phyloP scores from a whole-genome alignment of 2,797 vertebrate species.

The Carcharodon carcharias region DNA sequence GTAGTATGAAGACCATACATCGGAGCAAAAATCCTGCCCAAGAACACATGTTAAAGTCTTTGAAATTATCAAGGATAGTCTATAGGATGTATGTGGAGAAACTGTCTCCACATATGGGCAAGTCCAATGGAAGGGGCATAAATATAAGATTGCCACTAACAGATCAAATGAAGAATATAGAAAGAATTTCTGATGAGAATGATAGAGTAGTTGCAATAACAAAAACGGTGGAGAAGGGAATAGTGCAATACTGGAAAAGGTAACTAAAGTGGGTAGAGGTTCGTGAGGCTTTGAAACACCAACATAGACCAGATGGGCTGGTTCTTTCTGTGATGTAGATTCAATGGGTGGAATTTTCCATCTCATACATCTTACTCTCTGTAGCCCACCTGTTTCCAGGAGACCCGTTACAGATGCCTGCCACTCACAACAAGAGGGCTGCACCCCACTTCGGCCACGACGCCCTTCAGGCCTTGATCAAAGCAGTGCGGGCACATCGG shows the following conservation, averaged over 20 bases:
- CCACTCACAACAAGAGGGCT: too few species aligned
- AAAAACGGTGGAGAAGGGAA: neutral
- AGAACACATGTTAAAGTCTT: neutral
- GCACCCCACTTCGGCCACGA: too few species aligned
- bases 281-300: neutral
- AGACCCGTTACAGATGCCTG: too few species aligned
- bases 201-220: neutral
- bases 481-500: too few species aligned
- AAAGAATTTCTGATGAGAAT: neutral
- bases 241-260: neutral
- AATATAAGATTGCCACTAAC: neutral
- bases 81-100: neutral
- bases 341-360: too few species aligned
- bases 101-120: neutral
- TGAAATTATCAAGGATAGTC: neutral
- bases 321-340: neutral
- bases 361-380: too few species aligned
- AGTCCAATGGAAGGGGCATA: neutral
- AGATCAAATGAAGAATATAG: too few species aligned
- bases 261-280: neutral
- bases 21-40: neutral
- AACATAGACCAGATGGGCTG: neutral
- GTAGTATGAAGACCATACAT: neutral
- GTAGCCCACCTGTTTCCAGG: too few species aligned
- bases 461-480: too few species aligned